Evolutionary conservation across 2,888 invertebrate species (phyloP).

Genomic region (Pheosia tremula): DNA sequence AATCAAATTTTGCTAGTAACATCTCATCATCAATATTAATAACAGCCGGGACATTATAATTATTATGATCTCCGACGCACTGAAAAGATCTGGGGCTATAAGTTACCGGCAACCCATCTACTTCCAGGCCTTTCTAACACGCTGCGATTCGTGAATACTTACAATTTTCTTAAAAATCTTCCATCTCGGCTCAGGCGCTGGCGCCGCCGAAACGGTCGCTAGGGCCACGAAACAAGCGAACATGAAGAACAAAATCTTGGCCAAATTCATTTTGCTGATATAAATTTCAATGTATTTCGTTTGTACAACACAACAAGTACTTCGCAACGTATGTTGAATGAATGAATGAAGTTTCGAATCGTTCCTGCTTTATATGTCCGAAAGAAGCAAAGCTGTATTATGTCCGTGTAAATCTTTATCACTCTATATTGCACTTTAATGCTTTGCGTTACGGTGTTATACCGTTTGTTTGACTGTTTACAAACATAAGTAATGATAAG

Average conservation of each 20-base stretch:
- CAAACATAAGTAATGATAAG: not conserved
- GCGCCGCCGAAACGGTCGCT: conserved; percentile 38
- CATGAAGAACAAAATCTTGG: conserved; percentile 37
- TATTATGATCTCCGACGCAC: no score
- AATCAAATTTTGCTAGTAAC: no score
- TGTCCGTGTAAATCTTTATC: not conserved
- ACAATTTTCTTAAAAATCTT: conserved; percentile 56
- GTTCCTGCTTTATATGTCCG: not conserved
- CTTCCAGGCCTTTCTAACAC: not conserved
- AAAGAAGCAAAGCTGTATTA: not conserved
- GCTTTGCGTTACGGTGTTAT: not conserved
- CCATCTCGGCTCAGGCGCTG: conserved; percentile 53
- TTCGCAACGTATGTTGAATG: conserved; percentile 9
- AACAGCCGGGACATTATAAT: no score
- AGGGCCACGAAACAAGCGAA: conserved; percentile 38
- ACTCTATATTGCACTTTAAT: not conserved
- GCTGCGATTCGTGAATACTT: conserved; percentile 17
- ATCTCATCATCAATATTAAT: no score
- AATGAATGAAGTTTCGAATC: conserved; percentile 10
- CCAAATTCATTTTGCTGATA: conserved; percentile 50
- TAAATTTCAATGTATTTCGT: conserved; percentile 4
- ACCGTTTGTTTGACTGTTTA: not conserved
- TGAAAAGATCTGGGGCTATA: no score
- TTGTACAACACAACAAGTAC: not conserved
- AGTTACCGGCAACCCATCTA: not conserved